Conservation (phyloP, 2,113 vertebrate species). For the Rhinichthys klamathensis region DNA sequence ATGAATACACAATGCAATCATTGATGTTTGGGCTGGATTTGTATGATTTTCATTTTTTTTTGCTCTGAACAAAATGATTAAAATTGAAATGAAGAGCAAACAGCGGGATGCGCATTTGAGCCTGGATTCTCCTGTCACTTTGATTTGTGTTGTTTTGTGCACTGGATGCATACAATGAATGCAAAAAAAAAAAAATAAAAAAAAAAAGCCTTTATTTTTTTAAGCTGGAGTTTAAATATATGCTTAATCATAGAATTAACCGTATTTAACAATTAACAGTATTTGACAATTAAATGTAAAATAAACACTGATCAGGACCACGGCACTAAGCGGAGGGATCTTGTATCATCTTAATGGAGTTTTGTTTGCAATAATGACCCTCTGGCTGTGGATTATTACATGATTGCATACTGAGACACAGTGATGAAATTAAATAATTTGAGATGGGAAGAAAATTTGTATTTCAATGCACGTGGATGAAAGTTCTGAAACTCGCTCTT, state of each 20-base stretch:
- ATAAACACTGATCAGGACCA: neutral
- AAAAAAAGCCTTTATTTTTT: neutral
- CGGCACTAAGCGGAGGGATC: no score
- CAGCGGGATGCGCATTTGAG: neutral
- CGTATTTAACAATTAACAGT: neutral
- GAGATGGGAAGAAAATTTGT: neutral
- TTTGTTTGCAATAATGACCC: neutral
- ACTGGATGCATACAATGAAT: neutral
- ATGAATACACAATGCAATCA: constrained; percentile 44
- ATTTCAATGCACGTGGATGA: no score
- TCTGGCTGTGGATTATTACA: neutral
- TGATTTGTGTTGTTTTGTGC: constrained; percentile 1
- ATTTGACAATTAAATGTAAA: neutral
- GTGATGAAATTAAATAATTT: neutral
- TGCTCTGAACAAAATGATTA: constrained; percentile 31
- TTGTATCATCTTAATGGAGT: neutral
- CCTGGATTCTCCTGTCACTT: constrained; percentile 24
- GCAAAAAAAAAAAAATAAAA: neutral
- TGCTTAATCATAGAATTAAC: neutral
- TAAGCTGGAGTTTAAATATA: neutral
- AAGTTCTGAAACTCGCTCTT: no score
- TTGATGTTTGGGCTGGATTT: constrained; percentile 37
- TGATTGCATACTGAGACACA: neutral
- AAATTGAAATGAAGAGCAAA: constrained; percentile 54
- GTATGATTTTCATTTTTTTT: constrained; percentile 27